Base-by-base conservation (phyloP, 30 jellyfish, hydroid and myxozoan genomes). In the Aurelia coerulea region DNA sequence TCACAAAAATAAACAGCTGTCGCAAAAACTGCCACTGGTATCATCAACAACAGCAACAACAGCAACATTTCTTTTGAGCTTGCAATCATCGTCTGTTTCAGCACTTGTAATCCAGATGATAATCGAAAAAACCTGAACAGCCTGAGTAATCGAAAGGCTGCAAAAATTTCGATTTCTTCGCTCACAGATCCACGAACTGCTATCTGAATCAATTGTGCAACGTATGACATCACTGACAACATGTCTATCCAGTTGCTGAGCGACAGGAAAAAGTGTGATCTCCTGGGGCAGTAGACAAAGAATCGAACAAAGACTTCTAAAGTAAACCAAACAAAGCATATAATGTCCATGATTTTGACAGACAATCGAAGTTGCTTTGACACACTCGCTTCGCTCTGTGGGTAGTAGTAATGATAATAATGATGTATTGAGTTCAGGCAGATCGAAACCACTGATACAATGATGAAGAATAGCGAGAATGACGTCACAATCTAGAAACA, bases 21-120 rank as follows among this genome's bases (percentile, higher is more conserved):
- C 4, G 98, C 97, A 78, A 94, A 94, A 9, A 94, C 52, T n/a
- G 98, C 86, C 31, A 94, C 98, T 5, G 98, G 98, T n/a, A 94
- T 88, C 96, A 86, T 80, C 78, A 94, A 65, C 87, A 94, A 65
- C 68, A 94, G 79, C 84, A 94, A 68, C 73, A 94, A 71, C 91
- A 94, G 73, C 54, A 94, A 35, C 69, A 94, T 73, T 68, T 94
- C 98, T 63, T 83, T 94, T 17, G 98, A 94, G 60, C 98, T 94
- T 34, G 98, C 98, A 33, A 94, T 86, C 91, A 94, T 64, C 4
- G 98, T 94, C 42, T 94, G 98, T 68, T 88, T 94, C 51, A 94
- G 87, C 16, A 94, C 94, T 54, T 94, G 95, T 52, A 94, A 83
- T 16, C 98, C 98, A 8, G 97, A 83, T 14, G 97, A 86, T 12